phyloP scores from a whole-genome alignment of 2,888 invertebrate genomes.

The Ophion slaviceki region DNA sequence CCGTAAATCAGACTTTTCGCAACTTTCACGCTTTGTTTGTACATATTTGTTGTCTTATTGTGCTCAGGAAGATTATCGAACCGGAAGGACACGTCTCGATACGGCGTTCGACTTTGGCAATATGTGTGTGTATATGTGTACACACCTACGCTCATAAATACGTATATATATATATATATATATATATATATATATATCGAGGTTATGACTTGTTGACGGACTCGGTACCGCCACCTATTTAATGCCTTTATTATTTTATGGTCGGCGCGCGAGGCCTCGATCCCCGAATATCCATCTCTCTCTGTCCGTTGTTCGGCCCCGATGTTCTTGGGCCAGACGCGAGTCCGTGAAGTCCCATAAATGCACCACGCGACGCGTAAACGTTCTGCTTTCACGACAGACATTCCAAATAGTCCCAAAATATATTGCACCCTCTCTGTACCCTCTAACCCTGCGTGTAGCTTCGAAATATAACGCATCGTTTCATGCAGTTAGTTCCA shows the following conservation, averaged over 20 bases:
- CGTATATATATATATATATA: not conserved
- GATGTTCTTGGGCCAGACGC: constrained; percentile 21
- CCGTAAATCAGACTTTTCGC: constrained; percentile 47
- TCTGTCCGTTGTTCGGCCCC: not conserved
- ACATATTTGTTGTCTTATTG: constrained; percentile 18
- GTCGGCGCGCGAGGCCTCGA: constrained; percentile 60
- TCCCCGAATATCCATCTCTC: constrained; percentile 38
- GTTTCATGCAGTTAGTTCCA: constrained; percentile 1
- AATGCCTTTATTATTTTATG: constrained; percentile 80
- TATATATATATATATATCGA: not conserved
- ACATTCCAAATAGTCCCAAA: constrained; percentile 19
- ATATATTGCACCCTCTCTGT: constrained; percentile 9
- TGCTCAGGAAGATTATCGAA: constrained; percentile 3
- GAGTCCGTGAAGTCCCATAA: constrained; percentile 50
- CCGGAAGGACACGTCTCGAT: constrained; percentile 13
- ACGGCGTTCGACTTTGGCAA: constrained; percentile 12
- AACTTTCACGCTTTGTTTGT: constrained; percentile 26
- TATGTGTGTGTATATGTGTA: not conserved
- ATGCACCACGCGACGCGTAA: constrained; percentile 62
- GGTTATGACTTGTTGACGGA: constrained; percentile 79
- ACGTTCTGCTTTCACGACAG: constrained; percentile 48
- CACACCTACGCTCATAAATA: constrained; percentile 3
- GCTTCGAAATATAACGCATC: constrained; percentile 15
- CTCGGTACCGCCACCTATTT: constrained; percentile 74
- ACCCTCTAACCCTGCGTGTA: not conserved